Percentiles rank a stretch among this genome's conserved stretches.
Evolutionary conservation across 2,888 invertebrate species (phyloP).

Genomic region (Ernsta delagoae): DNA sequence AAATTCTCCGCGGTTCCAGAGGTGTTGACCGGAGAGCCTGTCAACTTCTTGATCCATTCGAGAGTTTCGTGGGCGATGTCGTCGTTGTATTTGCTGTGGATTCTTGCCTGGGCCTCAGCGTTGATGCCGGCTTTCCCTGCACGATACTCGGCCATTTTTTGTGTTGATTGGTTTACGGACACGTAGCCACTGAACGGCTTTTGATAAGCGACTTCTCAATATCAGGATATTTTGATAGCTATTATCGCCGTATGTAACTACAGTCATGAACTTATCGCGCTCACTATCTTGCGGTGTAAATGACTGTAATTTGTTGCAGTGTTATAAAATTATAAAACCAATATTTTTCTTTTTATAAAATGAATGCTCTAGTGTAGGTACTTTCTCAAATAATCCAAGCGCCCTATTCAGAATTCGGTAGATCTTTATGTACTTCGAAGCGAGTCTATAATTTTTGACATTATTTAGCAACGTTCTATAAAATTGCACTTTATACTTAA

Average conservation of each 20-base stretch:
- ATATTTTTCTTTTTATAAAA: too few species aligned
- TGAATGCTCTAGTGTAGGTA: too few species aligned
- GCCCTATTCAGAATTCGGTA: too few species aligned
- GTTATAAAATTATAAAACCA: slow-evolving; percentile 38
- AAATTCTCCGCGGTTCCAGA: slow-evolving; percentile 96
- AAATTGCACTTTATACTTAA: too few species aligned
- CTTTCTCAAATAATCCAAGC: too few species aligned
- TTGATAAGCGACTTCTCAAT: slow-evolving; percentile 69
- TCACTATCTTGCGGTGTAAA: slow-evolving; percentile 58
- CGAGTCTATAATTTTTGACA: too few species aligned
- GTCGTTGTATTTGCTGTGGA: slow-evolving; percentile 98
- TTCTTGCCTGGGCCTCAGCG: slow-evolving; percentile 84
- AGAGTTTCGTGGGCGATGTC: slow-evolving; percentile 96
- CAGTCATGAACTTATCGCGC: slow-evolving; percentile 47
- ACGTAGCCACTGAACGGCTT: slow-evolving; percentile 76
- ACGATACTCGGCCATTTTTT: slow-evolving; percentile 75
- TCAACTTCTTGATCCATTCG: slow-evolving; percentile 95
- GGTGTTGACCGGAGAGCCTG: slow-evolving; percentile 92
- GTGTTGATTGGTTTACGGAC: slow-evolving; percentile 70
- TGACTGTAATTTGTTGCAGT: slow-evolving; percentile 52
- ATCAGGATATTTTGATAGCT: slow-evolving; percentile 71
- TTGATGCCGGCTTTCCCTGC: slow-evolving; percentile 81
- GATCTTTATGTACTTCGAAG: too few species aligned
- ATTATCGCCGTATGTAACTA: slow-evolving; percentile 67
- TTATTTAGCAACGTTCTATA: too few species aligned